Evolutionary conservation across 2,888 invertebrate species (phyloP).

Genomic region (Tethea ocularis): DNA sequence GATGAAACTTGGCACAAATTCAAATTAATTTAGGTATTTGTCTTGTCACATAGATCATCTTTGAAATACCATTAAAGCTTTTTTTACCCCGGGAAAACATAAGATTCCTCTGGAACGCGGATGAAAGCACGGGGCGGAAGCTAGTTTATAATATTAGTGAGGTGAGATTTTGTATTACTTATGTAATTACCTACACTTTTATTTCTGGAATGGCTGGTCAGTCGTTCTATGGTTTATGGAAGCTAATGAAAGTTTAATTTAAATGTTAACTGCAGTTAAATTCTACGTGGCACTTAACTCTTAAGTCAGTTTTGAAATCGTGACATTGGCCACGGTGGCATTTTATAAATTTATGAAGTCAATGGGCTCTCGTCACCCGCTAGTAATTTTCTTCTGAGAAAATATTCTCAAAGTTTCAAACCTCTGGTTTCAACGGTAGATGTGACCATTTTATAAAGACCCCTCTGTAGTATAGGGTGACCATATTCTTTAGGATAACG

Average conservation of each 20-base stretch:
- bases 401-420: constrained; percentile 44
- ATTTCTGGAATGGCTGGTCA: too few relatives aligned
- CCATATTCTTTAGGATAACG: constrained; percentile 8
- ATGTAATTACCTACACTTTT: too few relatives aligned
- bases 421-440: constrained; percentile 28
- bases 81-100: too few relatives aligned
- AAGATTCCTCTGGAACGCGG: too few relatives aligned
- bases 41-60: too few relatives aligned
- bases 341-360: constrained; percentile 41
- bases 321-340: constrained; percentile 18
- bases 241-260: background rate
- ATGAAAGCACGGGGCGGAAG: too few relatives aligned
- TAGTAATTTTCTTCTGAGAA: constrained; percentile 42
- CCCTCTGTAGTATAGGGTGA: constrained; percentile 30
- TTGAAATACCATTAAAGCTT: too few relatives aligned
- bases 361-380: constrained; percentile 43
- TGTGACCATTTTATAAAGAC: constrained; percentile 30
- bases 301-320: background rate
- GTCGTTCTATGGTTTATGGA: too few relatives aligned
- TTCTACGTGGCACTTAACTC: background rate
- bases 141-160: too few relatives aligned
- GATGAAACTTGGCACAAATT: too few relatives aligned
- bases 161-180: too few relatives aligned
- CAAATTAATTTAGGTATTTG: too few relatives aligned
- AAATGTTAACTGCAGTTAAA: background rate